phyloP scores from a whole-genome alignment of 2,888 invertebrate genomes.

The Tricholauxania praeusta region DNA sequence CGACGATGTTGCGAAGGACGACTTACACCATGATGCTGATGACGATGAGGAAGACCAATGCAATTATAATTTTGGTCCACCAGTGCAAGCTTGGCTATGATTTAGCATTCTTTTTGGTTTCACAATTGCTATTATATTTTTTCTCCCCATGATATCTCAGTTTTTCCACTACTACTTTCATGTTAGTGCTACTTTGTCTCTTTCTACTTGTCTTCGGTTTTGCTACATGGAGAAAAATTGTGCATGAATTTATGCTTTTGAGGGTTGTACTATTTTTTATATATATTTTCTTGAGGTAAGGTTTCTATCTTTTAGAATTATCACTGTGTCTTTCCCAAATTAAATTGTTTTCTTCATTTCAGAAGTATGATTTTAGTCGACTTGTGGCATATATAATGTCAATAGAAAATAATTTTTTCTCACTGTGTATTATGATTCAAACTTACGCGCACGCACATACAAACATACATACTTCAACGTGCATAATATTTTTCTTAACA shows the following conservation, averaged over 20 bases:
- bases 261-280: no score
- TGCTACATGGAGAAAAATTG: conserved; percentile 14
- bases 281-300: no score
- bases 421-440: no score
- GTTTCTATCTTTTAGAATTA: no score
- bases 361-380: no score
- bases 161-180: conserved; percentile 13
- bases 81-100: conserved; percentile 55
- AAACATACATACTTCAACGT: no score
- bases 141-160: neutral
- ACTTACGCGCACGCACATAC: no score
- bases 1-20: neutral
- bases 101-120: conserved; percentile 61
- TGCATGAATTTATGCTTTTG: no score
- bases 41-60: conserved; percentile 52
- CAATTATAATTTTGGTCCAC: conserved; percentile 54
- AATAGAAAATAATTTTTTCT: no score
- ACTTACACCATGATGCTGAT: conserved; percentile 28
- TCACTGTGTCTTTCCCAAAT: no score
- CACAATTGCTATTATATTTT: conserved; percentile 38
- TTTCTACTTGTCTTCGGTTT: neutral
- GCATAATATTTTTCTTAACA: conserved; percentile 25
- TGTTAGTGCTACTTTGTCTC: neutral
- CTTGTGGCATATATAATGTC: no score
- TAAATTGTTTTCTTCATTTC: no score